These are phyloP conservation scores for Drosophila parvula DNA, from an alignment of 1,140 invertebrate species.

Conservation along the genomic window DNA sequence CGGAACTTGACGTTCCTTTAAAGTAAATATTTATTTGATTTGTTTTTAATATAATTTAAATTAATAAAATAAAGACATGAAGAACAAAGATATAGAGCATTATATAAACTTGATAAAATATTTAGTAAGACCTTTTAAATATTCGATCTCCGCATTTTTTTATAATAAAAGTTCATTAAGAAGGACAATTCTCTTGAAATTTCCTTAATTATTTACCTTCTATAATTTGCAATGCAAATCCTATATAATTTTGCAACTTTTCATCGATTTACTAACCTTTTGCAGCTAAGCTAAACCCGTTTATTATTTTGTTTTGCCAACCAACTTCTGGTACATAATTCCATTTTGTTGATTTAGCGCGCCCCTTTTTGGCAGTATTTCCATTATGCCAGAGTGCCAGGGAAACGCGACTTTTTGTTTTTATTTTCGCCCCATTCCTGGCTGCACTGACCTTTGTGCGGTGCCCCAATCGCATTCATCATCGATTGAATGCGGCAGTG, in stretches of 20 bases:
- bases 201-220: neutral
- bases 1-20: neutral
- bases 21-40: neutral
- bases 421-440: slow-evolving; percentile 47
- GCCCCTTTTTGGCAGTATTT: slow-evolving; percentile 35
- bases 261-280: neutral
- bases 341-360: slow-evolving; percentile 39
- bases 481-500: slow-evolving; percentile 61
- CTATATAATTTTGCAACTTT: neutral
- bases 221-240: neutral
- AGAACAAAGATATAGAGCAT: too few relatives aligned
- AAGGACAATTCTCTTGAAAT: neutral
- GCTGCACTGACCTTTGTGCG: slow-evolving; percentile 66
- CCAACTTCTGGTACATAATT: slow-evolving; percentile 34
- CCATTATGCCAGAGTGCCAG: slow-evolving; percentile 26
- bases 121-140: neutral
- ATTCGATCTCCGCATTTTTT: neutral
- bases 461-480: slow-evolving; percentile 62
- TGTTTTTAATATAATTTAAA: neutral
- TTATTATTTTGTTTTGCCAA: neutral
- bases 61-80: neutral
- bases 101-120: too few relatives aligned
- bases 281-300: neutral
- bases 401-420: slow-evolving; percentile 58
- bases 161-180: neutral